These are phyloP conservation scores for Copsychus sechellarum DNA, from an alignment of 2,113 vertebrate genomes.

Conservation along the genomic window DNA sequence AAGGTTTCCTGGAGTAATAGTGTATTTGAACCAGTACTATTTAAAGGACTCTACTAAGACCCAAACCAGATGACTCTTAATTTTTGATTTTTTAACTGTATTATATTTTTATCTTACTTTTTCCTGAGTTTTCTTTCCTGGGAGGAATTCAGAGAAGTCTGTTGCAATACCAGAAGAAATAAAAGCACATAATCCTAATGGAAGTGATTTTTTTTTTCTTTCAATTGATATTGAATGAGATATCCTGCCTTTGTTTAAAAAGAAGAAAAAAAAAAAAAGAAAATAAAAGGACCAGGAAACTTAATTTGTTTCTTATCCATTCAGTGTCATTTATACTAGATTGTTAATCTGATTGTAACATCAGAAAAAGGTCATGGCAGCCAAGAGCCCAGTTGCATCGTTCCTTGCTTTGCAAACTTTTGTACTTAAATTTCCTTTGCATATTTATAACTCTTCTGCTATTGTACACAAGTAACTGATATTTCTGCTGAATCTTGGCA, in stretches of 20 bases:
- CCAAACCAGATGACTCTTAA: neutral
- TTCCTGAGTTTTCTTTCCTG: neutral
- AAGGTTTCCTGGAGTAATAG: neutral
- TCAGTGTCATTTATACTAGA: neutral
- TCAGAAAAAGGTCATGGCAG: neutral
- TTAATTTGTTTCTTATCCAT: neutral
- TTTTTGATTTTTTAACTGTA: neutral
- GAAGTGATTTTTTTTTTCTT: slow-evolving; percentile 14
- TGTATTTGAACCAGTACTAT: neutral
- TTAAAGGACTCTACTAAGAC: neutral
- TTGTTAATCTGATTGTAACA: neutral
- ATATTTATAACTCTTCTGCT: neutral
- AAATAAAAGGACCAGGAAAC: neutral
- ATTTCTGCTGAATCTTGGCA: neutral
- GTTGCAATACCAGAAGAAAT: neutral
- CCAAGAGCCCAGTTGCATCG: neutral
- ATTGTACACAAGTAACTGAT: neutral
- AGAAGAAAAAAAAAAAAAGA: too few relatives aligned
- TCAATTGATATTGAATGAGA: neutral
- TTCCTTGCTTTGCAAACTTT: neutral
- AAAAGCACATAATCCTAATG: neutral
- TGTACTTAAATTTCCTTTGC: neutral
- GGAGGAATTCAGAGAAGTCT: neutral
- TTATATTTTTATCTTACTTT: neutral
- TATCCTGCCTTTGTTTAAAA: neutral